Percentiles rank a stretch among this genome's conserved stretches.
These are phyloP conservation scores for Malacoctenus gilli DNA, from an alignment of 2,797 vertebrate genomes.

Conservation along the genomic window DNA sequence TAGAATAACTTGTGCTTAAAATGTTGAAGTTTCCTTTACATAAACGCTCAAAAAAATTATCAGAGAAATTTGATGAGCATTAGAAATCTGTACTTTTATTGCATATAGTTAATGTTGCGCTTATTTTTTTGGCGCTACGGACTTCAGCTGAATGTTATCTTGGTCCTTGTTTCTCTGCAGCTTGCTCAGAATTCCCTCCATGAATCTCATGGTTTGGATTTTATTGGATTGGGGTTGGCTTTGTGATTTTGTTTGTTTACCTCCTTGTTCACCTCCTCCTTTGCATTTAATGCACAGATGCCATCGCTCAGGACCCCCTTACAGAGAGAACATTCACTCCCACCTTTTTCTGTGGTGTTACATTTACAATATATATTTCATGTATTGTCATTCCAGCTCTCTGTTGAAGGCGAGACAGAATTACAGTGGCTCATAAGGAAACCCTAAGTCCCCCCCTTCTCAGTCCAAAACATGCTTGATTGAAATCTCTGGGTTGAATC, in stretches of 20 bases:
- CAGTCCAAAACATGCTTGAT: conserved; percentile 3
- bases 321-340: conserved; percentile 1
- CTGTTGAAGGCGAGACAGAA: conserved; percentile 16
- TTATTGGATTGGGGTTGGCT: neutral
- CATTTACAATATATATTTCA: neutral
- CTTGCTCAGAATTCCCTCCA: no score
- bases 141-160: no score
- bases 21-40: no score
- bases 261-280: neutral
- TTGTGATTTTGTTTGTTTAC: neutral
- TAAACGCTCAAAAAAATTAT: no score
- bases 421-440: no score
- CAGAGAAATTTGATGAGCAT: no score
- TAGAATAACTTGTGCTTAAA: no score
- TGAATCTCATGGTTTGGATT: neutral
- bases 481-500: neutral
- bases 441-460: no score
- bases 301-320: conserved; percentile 5
- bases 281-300: conserved; percentile 5
- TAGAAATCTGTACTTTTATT: no score
- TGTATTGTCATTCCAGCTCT: neutral
- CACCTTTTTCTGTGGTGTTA: conserved; percentile 8
- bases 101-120: no score
- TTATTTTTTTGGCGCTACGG: no score
- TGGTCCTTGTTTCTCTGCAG: no score